These are phyloP conservation scores for Enteromius treurensis DNA, from an alignment of 2,797 vertebrate genomes.

Conservation along the genomic window DNA sequence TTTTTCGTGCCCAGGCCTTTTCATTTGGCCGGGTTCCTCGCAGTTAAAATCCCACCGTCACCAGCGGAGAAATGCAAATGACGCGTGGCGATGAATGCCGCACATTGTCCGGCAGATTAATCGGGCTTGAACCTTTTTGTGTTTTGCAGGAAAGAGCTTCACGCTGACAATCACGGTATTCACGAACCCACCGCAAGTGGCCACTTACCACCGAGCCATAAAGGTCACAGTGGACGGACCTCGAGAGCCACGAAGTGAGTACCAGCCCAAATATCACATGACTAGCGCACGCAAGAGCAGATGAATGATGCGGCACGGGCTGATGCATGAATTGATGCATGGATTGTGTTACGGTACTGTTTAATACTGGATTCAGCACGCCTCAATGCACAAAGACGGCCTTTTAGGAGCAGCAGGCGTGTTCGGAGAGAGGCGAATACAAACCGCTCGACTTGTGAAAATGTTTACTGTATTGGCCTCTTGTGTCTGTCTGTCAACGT, in stretches of 20 bases:
- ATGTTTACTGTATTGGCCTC: constrained; percentile 62
- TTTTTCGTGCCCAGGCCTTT: constrained; percentile 49
- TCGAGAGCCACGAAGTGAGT: constrained; percentile 63
- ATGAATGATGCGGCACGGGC: constrained; percentile 45
- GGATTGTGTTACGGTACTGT: constrained; percentile 62
- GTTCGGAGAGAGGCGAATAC: constrained; percentile 59
- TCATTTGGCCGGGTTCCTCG: constrained; percentile 51
- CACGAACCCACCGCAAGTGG: constrained; percentile 90
- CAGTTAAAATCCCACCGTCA: constrained; percentile 60
- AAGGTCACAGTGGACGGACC: constrained; percentile 89
- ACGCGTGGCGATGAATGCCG: constrained; percentile 58
- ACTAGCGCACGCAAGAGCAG: constrained; percentile 55
- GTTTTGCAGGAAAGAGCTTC: constrained; percentile 87
- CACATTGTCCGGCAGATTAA: constrained; percentile 64
- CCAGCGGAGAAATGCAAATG: constrained; percentile 64
- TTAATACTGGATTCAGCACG: constrained; percentile 59
- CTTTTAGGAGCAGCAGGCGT: constrained; percentile 57
- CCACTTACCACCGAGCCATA: constrained; percentile 90
- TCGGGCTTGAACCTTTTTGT: constrained; percentile 65
- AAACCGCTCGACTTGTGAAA: constrained; percentile 60
- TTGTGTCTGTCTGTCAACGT: constrained; percentile 56
- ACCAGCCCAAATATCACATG: constrained; percentile 54
- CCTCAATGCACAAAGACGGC: constrained; percentile 59
- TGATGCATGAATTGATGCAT: constrained; percentile 61
- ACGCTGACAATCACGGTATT: constrained; percentile 91